Percentiles rank a stretch among this genome's conserved stretches.
phyloP scores from a whole-genome alignment of 1,140 invertebrate species.

The Neotoxoptera formosana region DNA sequence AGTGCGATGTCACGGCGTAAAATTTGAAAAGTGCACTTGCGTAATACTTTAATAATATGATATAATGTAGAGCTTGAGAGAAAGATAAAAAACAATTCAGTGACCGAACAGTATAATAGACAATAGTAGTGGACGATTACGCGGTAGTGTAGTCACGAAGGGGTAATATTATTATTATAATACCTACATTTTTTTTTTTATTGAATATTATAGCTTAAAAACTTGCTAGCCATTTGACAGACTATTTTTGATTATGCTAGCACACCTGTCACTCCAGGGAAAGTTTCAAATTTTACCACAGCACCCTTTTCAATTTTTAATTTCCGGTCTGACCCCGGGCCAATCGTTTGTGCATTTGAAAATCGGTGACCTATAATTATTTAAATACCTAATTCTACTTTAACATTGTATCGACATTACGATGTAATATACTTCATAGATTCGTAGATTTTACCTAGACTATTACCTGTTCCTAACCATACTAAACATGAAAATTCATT shows the following conservation, averaged over 20 bases:
- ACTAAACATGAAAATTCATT: too few species aligned
- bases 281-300: background rate
- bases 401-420: too few species aligned
- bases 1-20: background rate
- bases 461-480: too few species aligned
- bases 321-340: too few species aligned
- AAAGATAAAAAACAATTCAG: background rate
- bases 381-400: too few species aligned
- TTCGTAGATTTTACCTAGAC: too few species aligned
- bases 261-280: too few species aligned
- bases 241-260: background rate
- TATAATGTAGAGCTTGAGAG: background rate
- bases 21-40: background rate
- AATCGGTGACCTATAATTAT: too few species aligned
- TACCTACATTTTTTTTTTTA: background rate
- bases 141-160: background rate
- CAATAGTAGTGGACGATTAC: background rate
- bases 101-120: background rate
- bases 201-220: background rate
- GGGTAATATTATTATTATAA: background rate
- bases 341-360: too few species aligned
- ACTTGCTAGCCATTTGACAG: fast-evolving
- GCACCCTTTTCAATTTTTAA: too few species aligned
- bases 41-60: background rate
- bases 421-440: too few species aligned